Evolutionary conservation across 2,797 vertebrate genomes (phyloP).

Genomic region (Melanotaenia trifasciata): DNA sequence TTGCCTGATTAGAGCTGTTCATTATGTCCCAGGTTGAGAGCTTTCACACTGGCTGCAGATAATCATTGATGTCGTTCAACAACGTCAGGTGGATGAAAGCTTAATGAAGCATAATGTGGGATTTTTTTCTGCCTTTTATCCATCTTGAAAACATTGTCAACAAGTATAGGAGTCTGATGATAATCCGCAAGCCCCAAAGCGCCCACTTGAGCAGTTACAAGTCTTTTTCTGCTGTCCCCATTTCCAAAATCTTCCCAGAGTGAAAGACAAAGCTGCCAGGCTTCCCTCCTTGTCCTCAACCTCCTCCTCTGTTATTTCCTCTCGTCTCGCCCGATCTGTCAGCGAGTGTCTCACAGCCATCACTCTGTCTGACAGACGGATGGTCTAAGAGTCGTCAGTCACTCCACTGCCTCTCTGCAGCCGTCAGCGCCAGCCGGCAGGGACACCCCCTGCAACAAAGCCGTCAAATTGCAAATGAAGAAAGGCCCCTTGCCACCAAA

Average conservation of each 20-base stretch:
- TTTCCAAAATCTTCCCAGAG: conserved; percentile 47
- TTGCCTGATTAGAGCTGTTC: conserved; percentile 57
- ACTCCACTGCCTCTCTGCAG: conserved; percentile 64
- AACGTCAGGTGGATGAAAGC: conserved; percentile 30
- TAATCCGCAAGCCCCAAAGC: conserved; percentile 21
- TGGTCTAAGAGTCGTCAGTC: conserved; percentile 75
- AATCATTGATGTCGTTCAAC: conserved; percentile 39
- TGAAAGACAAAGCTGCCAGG: conserved; percentile 68
- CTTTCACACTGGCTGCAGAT: conserved; percentile 43
- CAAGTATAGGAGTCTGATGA: conserved; percentile 30
- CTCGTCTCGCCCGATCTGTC: conserved; percentile 74
- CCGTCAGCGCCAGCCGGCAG: conserved; percentile 65
- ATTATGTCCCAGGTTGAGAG: conserved; percentile 57
- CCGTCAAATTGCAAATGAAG: conserved; percentile 60
- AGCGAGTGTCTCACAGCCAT: conserved; percentile 72
- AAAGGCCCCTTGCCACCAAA: conserved; percentile 62
- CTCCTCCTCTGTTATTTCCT: conserved; percentile 53
- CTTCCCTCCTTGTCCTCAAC: conserved; percentile 46
- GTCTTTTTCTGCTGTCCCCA: conserved; percentile 12
- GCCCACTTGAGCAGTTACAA: conserved; percentile 4
- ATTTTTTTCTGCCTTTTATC: conserved; percentile 40
- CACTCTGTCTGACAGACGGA: conserved; percentile 74
- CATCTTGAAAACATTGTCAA: conserved; percentile 46
- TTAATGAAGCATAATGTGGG: conserved; percentile 62
- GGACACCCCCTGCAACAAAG: conserved; percentile 67